These are phyloP conservation scores for Caerostris extrusa DNA, from an alignment of 1,140 invertebrate species.

Conservation along the genomic window DNA sequence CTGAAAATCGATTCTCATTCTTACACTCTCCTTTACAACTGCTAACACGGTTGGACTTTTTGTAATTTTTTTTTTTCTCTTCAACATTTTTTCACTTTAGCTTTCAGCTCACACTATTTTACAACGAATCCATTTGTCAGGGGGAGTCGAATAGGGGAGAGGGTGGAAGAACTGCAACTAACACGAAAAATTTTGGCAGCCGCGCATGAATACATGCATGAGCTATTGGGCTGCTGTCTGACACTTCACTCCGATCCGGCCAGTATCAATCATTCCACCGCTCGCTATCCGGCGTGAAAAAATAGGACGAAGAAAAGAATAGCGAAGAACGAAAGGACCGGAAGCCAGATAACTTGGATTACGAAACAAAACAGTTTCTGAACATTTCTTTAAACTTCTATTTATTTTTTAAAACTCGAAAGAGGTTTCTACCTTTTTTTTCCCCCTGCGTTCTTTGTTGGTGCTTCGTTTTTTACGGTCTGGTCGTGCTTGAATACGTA, in stretches of 20 bases:
- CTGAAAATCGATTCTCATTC: slow-evolving; percentile 61
- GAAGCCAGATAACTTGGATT: slow-evolving; percentile 76
- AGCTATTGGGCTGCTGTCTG: slow-evolving; percentile 75
- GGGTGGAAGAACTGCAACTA: slow-evolving; percentile 63
- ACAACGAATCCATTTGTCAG: slow-evolving; percentile 74
- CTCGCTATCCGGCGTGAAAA: slow-evolving; percentile 58
- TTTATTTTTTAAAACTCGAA: slow-evolving; percentile 72
- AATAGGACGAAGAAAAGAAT: slow-evolving; percentile 69
- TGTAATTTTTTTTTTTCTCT: slow-evolving; percentile 1
- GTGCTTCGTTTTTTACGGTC: not conserved
- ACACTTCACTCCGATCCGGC: slow-evolving; percentile 76
- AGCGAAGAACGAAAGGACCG: slow-evolving; percentile 63
- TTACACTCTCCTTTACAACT: slow-evolving; percentile 70
- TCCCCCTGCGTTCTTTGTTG: not conserved
- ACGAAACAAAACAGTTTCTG: slow-evolving; percentile 76
- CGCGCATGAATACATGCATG: slow-evolving; percentile 77
- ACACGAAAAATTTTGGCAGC: slow-evolving; percentile 69
- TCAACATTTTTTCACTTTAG: slow-evolving; percentile 64
- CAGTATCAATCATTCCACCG: slow-evolving; percentile 74
- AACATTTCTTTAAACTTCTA: slow-evolving; percentile 70
- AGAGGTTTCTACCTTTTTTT: slow-evolving; percentile 47
- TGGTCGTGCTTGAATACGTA: slow-evolving; percentile 59
- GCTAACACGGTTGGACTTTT: slow-evolving; percentile 75
- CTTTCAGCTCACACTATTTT: slow-evolving; percentile 72
- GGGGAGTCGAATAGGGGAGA: not conserved